Percentiles rank a stretch among this genome's conserved stretches.
These are phyloP conservation scores for Acipenser ruthenus DNA, from an alignment of 2,797 vertebrate genomes.

Conservation along the genomic window DNA sequence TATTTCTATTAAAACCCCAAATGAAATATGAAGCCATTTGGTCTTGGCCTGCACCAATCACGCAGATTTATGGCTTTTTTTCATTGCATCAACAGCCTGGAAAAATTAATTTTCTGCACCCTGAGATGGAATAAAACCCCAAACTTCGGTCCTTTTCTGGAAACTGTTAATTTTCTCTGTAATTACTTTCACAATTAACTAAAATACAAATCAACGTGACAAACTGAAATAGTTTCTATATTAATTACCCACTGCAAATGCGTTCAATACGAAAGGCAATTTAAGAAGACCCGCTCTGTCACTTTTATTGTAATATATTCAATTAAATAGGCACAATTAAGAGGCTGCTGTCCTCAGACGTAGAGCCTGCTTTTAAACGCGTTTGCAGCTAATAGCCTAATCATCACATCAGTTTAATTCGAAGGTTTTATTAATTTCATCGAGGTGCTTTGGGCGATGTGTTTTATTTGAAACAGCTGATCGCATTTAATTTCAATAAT, in stretches of 20 bases:
- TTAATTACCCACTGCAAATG: constrained; percentile 90
- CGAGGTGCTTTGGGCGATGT: constrained; percentile 20
- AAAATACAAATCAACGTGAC: constrained; percentile 98
- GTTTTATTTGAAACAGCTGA: constrained; percentile 25
- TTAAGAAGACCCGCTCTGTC: constrained; percentile 73
- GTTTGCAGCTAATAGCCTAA: constrained; percentile 32
- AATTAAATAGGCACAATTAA: constrained; percentile 37
- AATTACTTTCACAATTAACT: constrained; percentile 99
- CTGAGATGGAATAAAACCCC: constrained; percentile 79
- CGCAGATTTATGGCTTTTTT: constrained; percentile 92
- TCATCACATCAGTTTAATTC: constrained; percentile 35
- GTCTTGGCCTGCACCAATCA: constrained; percentile 94
- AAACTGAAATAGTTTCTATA: constrained; percentile 95
- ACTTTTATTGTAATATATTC: constrained; percentile 74
- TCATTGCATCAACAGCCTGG: constrained; percentile 91
- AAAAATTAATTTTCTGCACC: constrained; percentile 88
- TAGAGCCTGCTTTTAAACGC: constrained; percentile 42
- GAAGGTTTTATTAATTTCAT: constrained; percentile 21
- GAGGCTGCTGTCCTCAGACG: constrained; percentile 29
- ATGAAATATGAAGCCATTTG: constrained; percentile 99
- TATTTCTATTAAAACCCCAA: constrained; percentile 96
- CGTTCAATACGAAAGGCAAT: constrained; percentile 93
- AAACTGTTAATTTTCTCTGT: constrained; percentile 92
- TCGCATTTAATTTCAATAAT: constrained; percentile 19
- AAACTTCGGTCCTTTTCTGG: constrained; percentile 84